A percentile compares a stretch with the other conserved stretches of the same genome.
Evolutionary conservation across 2,113 vertebrate genomes (phyloP).

Genomic region (Callocephalon fimbriatum): DNA sequence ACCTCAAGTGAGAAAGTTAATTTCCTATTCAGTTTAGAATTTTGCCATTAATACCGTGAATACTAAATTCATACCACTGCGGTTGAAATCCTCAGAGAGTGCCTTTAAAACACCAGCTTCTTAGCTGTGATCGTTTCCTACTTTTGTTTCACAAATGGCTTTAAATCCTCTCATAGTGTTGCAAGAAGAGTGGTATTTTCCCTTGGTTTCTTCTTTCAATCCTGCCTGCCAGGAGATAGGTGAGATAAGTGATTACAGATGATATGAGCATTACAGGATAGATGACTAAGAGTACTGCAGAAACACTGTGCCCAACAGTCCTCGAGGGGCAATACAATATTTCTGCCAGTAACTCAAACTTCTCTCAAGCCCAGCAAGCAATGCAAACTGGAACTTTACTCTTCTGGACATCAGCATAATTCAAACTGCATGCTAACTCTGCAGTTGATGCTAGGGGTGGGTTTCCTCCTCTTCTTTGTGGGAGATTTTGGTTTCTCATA

Average conservation of each 20-base stretch:
- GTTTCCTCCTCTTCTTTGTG: neutral
- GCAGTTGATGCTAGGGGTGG: neutral
- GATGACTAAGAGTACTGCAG: neutral
- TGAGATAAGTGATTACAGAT: slow-evolving; percentile 26
- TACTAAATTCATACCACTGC: neutral
- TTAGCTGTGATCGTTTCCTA: neutral
- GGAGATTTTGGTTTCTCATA: neutral
- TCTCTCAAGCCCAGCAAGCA: neutral
- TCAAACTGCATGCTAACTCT: neutral
- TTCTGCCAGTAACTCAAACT: slow-evolving; percentile 10
- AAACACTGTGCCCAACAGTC: neutral
- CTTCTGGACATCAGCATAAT: neutral
- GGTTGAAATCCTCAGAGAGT: neutral
- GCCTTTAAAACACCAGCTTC: neutral
- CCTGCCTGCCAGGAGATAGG: neutral
- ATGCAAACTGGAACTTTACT: neutral
- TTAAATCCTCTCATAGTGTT: neutral
- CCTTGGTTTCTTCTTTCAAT: neutral
- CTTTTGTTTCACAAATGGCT: slow-evolving; percentile 40
- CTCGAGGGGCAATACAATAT: neutral
- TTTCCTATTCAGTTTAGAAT: slow-evolving; percentile 54
- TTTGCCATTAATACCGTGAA: slow-evolving; percentile 29
- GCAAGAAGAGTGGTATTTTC: neutral
- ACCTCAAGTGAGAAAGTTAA: slow-evolving; percentile 51
- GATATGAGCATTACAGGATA: neutral